These are phyloP conservation scores for Herpetotheres cachinnans DNA, from an alignment of 2,113 vertebrate species.

Conservation along the genomic window DNA sequence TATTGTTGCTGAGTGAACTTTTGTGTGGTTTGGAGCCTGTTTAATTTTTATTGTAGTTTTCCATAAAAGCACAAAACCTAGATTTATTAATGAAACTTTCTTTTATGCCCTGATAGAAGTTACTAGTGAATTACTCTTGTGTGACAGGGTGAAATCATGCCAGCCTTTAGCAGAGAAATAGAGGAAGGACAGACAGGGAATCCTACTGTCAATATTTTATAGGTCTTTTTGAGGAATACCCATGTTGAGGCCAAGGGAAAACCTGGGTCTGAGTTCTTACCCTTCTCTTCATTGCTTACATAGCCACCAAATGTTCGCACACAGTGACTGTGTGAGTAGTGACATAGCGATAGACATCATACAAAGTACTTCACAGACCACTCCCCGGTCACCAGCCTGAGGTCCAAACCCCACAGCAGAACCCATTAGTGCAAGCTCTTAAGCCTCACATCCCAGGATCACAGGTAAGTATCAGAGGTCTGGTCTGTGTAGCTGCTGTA, in stretches of 20 bases:
- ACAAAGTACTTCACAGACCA: not conserved
- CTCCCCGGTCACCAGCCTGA: not conserved
- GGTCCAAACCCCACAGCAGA: not conserved
- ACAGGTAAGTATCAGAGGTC: rapidly evolving
- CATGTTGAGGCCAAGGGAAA: not conserved
- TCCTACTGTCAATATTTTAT: not conserved
- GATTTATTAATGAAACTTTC: not conserved
- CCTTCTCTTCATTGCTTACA: not conserved
- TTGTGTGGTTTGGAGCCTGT: not conserved
- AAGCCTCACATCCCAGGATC: not conserved
- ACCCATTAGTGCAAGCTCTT: not conserved
- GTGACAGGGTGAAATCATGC: not conserved
- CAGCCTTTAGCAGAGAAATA: not conserved
- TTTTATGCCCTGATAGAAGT: not conserved
- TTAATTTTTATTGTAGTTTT: not conserved
- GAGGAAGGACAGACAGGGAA: not conserved
- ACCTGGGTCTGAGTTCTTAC: not conserved
- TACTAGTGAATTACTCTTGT: not conserved
- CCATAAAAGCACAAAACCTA: not conserved
- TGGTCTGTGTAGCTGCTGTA: not conserved
- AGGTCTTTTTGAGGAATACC: not conserved
- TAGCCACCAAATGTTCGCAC: not conserved
- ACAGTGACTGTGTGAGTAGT: not conserved
- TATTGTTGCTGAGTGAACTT: not conserved
- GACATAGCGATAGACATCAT: not conserved